Evolutionary conservation across 2,113 vertebrate species (phyloP).

Genomic region (Macquaria australasica): DNA sequence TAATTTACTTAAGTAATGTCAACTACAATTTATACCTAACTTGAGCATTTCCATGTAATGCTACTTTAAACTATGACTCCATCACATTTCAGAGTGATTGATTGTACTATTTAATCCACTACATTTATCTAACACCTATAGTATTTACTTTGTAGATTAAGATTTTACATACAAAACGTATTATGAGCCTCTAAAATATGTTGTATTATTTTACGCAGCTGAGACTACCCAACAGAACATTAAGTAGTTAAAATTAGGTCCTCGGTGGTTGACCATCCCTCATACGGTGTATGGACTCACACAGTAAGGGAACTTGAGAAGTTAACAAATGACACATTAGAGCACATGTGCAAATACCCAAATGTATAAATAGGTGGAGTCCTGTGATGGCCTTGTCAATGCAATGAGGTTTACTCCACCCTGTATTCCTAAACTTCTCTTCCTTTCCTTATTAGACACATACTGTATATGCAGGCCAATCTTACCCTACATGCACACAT

Average conservation of each 20-base stretch:
- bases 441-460: not conserved
- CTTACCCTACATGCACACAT: not conserved
- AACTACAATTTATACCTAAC: not conserved
- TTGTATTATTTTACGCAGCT: not conserved
- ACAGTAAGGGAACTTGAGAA: not conserved
- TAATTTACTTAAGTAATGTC: slow-evolving; percentile 2
- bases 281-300: not conserved
- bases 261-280: too few species aligned
- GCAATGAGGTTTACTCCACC: not conserved
- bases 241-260: not conserved
- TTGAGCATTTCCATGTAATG: not conserved
- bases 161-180: not conserved
- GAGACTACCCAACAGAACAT: not conserved
- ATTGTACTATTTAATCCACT: not conserved
- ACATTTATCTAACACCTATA: not conserved
- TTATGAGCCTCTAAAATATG: not conserved
- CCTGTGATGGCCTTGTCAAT: not conserved
- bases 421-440: not conserved
- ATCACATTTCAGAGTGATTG: not conserved
- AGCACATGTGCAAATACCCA: not conserved
- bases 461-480: not conserved
- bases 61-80: not conserved
- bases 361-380: not conserved
- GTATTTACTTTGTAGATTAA: not conserved
- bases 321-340: not conserved